These are phyloP conservation scores for Macrotrachela quadricornifera DNA, from an alignment of 1,140 invertebrate genomes.

Conservation along the genomic window DNA sequence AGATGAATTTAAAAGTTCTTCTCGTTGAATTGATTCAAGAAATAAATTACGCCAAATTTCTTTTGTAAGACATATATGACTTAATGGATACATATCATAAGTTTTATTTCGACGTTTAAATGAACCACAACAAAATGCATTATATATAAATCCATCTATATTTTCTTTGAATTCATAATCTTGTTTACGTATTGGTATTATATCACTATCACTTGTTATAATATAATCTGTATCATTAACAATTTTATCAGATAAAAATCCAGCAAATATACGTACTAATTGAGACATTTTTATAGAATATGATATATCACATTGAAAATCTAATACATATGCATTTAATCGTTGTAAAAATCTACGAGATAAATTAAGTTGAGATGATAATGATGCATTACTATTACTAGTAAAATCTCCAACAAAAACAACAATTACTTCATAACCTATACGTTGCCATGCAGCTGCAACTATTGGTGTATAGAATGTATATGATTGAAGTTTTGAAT, in stretches of 20 bases:
- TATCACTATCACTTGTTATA: not conserved
- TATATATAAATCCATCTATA: not conserved
- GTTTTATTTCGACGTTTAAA: slow-evolving; percentile 4
- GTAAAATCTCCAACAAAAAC: too few relatives aligned
- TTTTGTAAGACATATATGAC: slow-evolving; percentile 10
- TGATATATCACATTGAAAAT: too few relatives aligned
- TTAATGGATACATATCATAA: slow-evolving; percentile 11
- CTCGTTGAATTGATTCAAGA: too few relatives aligned
- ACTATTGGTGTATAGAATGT: too few relatives aligned
- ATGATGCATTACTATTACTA: too few relatives aligned
- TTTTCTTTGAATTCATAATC: not conserved
- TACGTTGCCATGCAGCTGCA: too few relatives aligned
- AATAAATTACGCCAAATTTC: slow-evolving; percentile 2
- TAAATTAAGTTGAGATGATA: too few relatives aligned
- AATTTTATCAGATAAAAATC: not conserved
- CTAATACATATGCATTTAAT: too few relatives aligned
- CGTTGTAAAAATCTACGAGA: too few relatives aligned
- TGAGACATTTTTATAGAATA: not conserved
- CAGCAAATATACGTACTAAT: not conserved
- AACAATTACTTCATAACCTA: too few relatives aligned
- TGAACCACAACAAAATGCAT: slow-evolving; percentile 10
- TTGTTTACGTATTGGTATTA: not conserved
- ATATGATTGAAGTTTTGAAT: too few relatives aligned
- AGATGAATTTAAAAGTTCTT: too few relatives aligned
- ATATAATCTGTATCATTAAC: slow-evolving; percentile 3